Evolutionary conservation across 37 sponge, comb jelly and placozoan genomes (phyloP), one percentile per base, ranked within the genome.

Genomic region (Hexactinellida sp.): DNA sequence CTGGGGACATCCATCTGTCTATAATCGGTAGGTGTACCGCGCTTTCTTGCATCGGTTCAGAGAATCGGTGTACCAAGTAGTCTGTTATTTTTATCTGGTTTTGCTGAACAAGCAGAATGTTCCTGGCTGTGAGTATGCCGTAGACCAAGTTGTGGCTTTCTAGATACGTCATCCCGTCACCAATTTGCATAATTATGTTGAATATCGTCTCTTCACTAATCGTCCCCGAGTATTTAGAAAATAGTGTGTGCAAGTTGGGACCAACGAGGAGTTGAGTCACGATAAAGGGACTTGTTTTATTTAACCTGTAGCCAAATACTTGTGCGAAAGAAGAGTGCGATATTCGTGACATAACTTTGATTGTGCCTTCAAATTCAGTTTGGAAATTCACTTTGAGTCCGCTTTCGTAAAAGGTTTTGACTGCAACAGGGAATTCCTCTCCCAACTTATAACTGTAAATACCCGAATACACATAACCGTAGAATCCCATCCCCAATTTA

Each of bases 1-100:
- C 76, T 63, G 76, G 76, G 3, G 76, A 63, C 76, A 63, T 63
- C 76, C 76, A 63, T 63, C 76, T 63, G 28, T 63, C 76, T 32
- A 7, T 7, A 25, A 63, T 63, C 13, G 76, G 76, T 10, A 63
- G 34, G 25, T 63, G 1, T 7, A n/a, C 21, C 5, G 34, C 21
- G 3, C 13, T 63, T n/a, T 63, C 76, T 63, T 7, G 76, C 3
- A 23, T 63, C 5, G 76, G 76, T 10, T 63, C 76, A 63, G 76
- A 63, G 34, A 63, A 63, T 25, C 76, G 25, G 30, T 63, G 30
- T 3, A 63, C 13, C 3, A 63, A 63, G 76, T 25, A 63, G 13
- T 63, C 76, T 25, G 76, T 63, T 28, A 63, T 7, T n/a, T 63
- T 63, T 25, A 63, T 63, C 13, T n/a, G 1, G 13, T 63, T 23